A percentile compares a stretch with the other conserved stretches of the same genome.
Evolutionary conservation across 2,797 vertebrate species (phyloP).

Genomic region (Limosa lapponica): DNA sequence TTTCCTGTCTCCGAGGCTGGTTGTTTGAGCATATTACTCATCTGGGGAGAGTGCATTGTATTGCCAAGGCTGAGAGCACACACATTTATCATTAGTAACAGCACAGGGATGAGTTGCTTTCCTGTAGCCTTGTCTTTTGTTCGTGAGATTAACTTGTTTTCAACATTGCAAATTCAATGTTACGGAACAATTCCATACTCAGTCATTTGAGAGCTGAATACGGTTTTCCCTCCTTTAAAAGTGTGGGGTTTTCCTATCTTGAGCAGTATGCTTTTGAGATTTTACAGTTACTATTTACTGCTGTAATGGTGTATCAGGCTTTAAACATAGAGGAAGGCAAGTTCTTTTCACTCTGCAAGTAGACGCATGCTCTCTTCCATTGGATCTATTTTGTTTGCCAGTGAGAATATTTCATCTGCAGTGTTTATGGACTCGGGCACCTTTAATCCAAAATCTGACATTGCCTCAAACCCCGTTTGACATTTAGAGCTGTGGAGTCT

Average conservation of each 20-base stretch:
- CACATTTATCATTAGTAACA: conserved; percentile 39
- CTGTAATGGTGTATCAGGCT: background rate
- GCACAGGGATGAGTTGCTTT: conserved; percentile 38
- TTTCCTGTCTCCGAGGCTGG: conserved; percentile 28
- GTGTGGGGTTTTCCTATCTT: background rate
- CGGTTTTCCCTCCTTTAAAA: background rate
- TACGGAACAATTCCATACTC: background rate
- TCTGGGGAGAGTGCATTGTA: background rate
- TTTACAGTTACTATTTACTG: background rate
- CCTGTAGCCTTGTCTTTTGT: background rate
- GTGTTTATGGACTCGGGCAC: background rate
- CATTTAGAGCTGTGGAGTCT: background rate
- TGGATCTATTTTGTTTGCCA: background rate
- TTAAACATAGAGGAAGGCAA: background rate
- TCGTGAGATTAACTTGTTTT: conserved; percentile 50
- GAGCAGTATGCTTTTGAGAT: background rate
- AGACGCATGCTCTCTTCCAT: background rate
- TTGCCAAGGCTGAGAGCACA: conserved; percentile 3
- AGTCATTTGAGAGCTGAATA: background rate
- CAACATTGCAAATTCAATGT: background rate
- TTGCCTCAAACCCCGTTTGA: background rate
- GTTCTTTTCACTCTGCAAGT: background rate
- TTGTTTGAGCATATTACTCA: conserved; percentile 33
- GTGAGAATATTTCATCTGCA: background rate
- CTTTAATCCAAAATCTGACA: background rate